These are phyloP conservation scores for Hyles vespertilio DNA, from an alignment of 1,140 invertebrate genomes.

Conservation along the genomic window DNA sequence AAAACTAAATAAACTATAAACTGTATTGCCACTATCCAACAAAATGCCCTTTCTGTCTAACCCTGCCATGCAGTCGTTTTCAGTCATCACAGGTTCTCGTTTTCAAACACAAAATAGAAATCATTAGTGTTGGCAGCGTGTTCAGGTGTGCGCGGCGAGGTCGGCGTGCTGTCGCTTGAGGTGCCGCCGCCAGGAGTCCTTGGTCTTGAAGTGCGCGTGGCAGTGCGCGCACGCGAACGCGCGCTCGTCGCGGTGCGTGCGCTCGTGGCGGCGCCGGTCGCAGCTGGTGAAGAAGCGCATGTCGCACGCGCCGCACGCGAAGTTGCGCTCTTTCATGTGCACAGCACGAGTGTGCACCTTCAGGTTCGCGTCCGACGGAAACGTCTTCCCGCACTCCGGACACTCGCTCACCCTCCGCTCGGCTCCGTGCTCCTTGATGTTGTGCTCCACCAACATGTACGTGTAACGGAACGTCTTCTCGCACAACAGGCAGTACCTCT, in stretches of 20 bases:
- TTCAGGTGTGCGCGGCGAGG: neutral
- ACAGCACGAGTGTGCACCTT: constrained; percentile 29
- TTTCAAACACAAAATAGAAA: too few species aligned
- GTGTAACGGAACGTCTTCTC: constrained; percentile 33
- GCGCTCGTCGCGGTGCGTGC: constrained; percentile 30
- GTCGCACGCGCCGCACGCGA: constrained; percentile 24
- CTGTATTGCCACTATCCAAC: too few species aligned
- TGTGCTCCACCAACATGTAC: constrained; percentile 33
- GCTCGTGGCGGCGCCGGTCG: constrained; percentile 30
- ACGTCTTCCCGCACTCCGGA: constrained; percentile 25
- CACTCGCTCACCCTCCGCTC: constrained; percentile 22
- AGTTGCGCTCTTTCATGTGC: constrained; percentile 33
- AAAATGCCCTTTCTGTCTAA: too few species aligned
- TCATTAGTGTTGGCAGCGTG: neutral
- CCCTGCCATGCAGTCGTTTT: too few species aligned
- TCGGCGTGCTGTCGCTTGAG: constrained; percentile 28
- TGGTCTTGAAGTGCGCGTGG: constrained; percentile 34
- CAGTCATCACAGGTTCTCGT: too few species aligned
- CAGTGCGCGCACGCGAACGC: constrained; percentile 34
- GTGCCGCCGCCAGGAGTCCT: constrained; percentile 39
- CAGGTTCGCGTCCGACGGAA: constrained; percentile 16
- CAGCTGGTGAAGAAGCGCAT: constrained; percentile 39
- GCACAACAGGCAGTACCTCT: constrained; percentile 33
- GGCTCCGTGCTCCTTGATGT: constrained; percentile 31
- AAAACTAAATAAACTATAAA: too few species aligned